Base-by-base conservation (phyloP, 2,113 vertebrate species). In the Catagonus wagneri region DNA sequence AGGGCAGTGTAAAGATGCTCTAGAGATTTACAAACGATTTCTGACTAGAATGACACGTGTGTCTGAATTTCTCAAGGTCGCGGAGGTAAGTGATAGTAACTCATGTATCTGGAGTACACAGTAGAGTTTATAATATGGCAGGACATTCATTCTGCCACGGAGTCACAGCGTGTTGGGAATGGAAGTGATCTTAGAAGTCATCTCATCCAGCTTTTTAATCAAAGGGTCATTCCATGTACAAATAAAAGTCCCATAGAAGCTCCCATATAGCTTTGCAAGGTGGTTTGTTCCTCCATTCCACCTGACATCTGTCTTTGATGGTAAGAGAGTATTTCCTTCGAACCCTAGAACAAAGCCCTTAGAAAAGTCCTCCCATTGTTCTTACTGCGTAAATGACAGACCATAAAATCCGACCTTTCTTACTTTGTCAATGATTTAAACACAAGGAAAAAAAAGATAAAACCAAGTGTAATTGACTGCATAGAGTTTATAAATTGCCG, bases 11-110 rank as follows among this genome's bases (percentile, higher is more conserved):
- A 99, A 99, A 99, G 99, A 99, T 56, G 99, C 99, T 39, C 98
- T 99, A 98, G 99, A 99, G 99, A 99, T 99, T 98, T 99, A 99
- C 98, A 99, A 99, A 98, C 99, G 99, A 90, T 99, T 99, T 98
- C 98, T 99, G 88, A 99, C 99, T 89, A 99, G 99, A 98, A 99
- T 99, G 99, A 99, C 99, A 25, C 98, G 99, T 84, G 99, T 99
- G 80, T 99, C 99, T 44, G 99, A 99, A 98, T 99, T 99, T 98
- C 99, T 99, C 97, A 99, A 99, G 98, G 99, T 99, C 52, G 99
- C 99, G 0, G 99, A 99, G 99, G 99, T 99, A 98, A 98, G 98
- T 98, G 60, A 91, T 68, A 89, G 72, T 79, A 52, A 27, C 20
- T 74, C 50, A 23, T 27, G 0, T 79, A 39, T 65, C 12, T 80